Conservation (phyloP, 1,140 invertebrate species). For the Drosophila seguyi region DNA sequence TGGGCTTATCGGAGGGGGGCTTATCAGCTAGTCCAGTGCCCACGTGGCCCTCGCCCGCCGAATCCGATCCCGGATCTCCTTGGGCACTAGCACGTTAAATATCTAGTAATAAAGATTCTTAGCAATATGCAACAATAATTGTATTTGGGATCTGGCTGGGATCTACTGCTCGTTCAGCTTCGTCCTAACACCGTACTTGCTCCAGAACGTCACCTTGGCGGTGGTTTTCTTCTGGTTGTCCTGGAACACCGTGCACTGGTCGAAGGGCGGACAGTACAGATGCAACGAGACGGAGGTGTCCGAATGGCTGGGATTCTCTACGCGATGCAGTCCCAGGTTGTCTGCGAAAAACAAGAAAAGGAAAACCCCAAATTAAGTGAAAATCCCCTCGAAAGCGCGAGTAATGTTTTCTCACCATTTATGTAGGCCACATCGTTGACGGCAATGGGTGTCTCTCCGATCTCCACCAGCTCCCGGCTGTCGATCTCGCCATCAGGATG, state of each 20-base stretch:
- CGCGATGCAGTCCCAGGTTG: constrained; percentile 96
- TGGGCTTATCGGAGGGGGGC: constrained; percentile 15
- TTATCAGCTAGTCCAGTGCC: constrained; percentile 10
- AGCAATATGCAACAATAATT: constrained; percentile 59
- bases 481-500: constrained; percentile 62
- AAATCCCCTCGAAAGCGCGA: neutral
- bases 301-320: constrained; percentile 96
- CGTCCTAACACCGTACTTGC: constrained; percentile 79
- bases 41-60: constrained; percentile 14
- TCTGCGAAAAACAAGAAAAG: constrained; percentile 87
- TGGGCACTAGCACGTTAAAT: constrained; percentile 49
- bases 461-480: constrained; percentile 86
- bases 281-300: constrained; percentile 96
- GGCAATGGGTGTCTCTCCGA: constrained; percentile 88
- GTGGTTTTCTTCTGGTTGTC: constrained; percentile 91
- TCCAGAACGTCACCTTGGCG: constrained; percentile 91
- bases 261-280: constrained; percentile 98
- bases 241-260: constrained; percentile 95
- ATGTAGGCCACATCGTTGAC: constrained; percentile 96
- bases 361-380: neutral
- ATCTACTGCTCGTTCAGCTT: constrained; percentile 65
- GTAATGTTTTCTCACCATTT: constrained; percentile 90
- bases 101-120: constrained; percentile 67
- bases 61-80: constrained; percentile 24
- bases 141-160: constrained; percentile 38